Evolutionary conservation across 2,113 vertebrate species (phyloP).

Genomic region (Xenopus borealis): DNA sequence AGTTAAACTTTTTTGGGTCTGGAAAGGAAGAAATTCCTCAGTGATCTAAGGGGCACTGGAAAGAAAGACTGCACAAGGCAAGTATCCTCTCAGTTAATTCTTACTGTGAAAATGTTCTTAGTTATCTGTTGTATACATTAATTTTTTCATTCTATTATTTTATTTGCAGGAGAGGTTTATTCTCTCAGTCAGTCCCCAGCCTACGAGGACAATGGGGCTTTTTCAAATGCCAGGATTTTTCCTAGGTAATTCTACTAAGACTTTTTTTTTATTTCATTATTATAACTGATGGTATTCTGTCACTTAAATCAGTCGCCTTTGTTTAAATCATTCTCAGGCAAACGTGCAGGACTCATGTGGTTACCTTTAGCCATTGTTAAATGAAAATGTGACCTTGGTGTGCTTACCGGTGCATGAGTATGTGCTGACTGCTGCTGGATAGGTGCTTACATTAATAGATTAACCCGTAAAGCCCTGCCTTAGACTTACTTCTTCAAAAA

Average conservation of each 20-base stretch:
- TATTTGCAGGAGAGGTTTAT: conserved; percentile 5
- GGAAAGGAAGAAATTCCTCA: conserved; percentile 35
- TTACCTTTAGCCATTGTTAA: neutral
- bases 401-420: neutral
- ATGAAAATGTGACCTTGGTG: neutral
- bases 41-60: conserved; percentile 16
- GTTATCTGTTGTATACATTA: neutral
- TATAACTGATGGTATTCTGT: neutral
- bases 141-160: neutral
- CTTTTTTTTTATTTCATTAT: neutral
- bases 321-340: neutral
- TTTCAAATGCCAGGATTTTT: conserved; percentile 27
- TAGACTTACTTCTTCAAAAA: too few species aligned
- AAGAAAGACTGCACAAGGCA: conserved; percentile 17
- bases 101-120: too few species aligned
- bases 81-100: neutral
- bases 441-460: neutral
- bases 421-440: neutral
- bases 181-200: conserved; percentile 12
- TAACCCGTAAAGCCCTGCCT: neutral
- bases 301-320: neutral
- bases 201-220: conserved; percentile 29
- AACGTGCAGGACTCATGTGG: neutral
- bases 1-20: conserved; percentile 35
- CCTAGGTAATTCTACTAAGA: conserved; percentile 25